phyloP scores from a whole-genome alignment of 2,113 vertebrate species.

The Neogobius melanostomus region DNA sequence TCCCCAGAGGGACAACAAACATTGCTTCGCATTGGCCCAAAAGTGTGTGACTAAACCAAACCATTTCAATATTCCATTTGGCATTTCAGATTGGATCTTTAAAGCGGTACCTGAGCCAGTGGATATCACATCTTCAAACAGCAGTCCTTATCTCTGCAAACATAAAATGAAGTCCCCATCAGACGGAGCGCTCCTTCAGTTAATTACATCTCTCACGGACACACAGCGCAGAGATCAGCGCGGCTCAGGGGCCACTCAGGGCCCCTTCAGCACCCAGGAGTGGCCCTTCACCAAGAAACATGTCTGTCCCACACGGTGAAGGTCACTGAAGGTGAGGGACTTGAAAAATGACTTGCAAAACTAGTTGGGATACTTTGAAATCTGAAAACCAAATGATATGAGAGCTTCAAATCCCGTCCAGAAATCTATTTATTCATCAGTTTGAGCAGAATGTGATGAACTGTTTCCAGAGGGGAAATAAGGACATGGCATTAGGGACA shows the following conservation, averaged over 20 bases:
- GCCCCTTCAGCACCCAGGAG: slow-evolving; percentile 44
- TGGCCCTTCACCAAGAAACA: slow-evolving; percentile 50
- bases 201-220: slow-evolving; percentile 49
- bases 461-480: no score
- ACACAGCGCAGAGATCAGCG: slow-evolving; percentile 45
- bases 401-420: no score
- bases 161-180: slow-evolving; percentile 48
- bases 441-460: no score
- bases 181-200: slow-evolving; percentile 36
- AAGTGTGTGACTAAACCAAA: no score
- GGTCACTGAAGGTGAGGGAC: slow-evolving; percentile 9
- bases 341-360: slow-evolving; percentile 7
- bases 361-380: not conserved
- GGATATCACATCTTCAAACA: slow-evolving; percentile 41
- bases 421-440: no score
- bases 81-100: slow-evolving; percentile 24
- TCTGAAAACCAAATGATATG: not conserved
- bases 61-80: slow-evolving; percentile 34
- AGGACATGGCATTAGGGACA: no score
- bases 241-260: slow-evolving; percentile 48
- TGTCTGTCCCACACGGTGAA: slow-evolving; percentile 12
- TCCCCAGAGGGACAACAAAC: no score
- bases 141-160: slow-evolving; percentile 53
- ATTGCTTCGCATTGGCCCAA: no score
- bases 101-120: slow-evolving; percentile 1